Conservation (phyloP, 2,888 invertebrate genomes). For the Apotomis betuletana region DNA sequence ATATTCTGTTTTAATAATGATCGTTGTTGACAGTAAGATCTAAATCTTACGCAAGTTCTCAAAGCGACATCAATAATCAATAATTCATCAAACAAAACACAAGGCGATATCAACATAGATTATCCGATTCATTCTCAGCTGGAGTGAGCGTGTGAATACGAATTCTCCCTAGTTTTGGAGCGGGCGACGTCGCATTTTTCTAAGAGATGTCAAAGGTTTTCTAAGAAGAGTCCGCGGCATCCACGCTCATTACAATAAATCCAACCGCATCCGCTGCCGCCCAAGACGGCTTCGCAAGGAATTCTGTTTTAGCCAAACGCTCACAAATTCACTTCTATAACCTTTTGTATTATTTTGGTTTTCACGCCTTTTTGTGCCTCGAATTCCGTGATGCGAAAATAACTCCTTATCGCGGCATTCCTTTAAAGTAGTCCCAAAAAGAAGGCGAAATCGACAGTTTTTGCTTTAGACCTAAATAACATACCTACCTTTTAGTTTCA, state of each 20-base stretch:
- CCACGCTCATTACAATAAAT: constrained; percentile 80
- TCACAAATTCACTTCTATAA: constrained; percentile 83
- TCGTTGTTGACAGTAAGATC: too few species aligned
- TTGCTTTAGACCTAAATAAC: constrained; percentile 73
- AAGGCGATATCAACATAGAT: background rate
- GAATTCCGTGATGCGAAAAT: constrained; percentile 81
- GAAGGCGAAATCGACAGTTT: constrained; percentile 69
- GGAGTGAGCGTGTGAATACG: constrained; percentile 50
- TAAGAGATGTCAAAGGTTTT: constrained; percentile 73
- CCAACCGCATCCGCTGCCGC: constrained; percentile 77
- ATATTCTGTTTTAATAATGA: background rate
- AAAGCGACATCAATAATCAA: background rate
- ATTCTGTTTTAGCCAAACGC: constrained; percentile 82
- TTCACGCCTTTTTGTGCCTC: constrained; percentile 82
- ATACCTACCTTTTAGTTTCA: constrained; percentile 60
- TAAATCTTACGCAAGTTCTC: background rate
- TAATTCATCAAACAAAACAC: background rate
- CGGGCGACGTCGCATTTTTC: constrained; percentile 63
- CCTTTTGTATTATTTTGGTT: constrained; percentile 82
- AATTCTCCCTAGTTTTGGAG: constrained; percentile 52
- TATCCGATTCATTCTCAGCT: constrained; percentile 6
- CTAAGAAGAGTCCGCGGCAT: constrained; percentile 74
- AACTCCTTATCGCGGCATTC: constrained; percentile 82
- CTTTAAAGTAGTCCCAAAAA: constrained; percentile 79
- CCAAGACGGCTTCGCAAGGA: constrained; percentile 83